phyloP scores from a whole-genome alignment of 2,888 invertebrate species.

The Alsophila aescularia region DNA sequence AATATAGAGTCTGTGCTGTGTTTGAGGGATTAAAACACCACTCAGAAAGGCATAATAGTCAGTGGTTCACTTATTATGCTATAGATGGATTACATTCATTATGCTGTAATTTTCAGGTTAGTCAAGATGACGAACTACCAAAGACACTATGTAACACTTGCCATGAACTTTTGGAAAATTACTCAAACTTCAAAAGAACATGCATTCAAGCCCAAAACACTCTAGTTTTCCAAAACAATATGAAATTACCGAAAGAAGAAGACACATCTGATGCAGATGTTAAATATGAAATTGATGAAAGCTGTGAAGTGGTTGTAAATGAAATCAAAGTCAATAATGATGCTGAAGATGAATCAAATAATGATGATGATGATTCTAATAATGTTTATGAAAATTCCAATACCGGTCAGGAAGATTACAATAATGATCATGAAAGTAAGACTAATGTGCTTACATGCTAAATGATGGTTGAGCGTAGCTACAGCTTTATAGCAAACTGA shows the following conservation, averaged over 20 bases:
- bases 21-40: no score
- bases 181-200: constrained; percentile 66
- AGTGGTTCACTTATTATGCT: no score
- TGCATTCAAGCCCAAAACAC: constrained; percentile 69
- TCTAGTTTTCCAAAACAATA: constrained; percentile 45
- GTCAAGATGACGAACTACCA: constrained; percentile 61
- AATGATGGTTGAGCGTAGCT: not conserved
- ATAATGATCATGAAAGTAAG: not conserved
- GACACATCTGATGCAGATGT: not conserved
- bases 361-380: not conserved
- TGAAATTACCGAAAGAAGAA: constrained; percentile 38
- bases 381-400: not conserved
- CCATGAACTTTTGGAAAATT: constrained; percentile 59
- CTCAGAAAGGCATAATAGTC: no score
- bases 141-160: constrained; percentile 68
- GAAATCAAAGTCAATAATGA: constrained; percentile 36
- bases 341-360: not conserved
- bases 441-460: not conserved
- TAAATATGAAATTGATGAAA: constrained; percentile 11
- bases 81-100: no score
- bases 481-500: not conserved
- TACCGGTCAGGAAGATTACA: not conserved
- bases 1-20: no score
- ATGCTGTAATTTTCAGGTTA: constrained; percentile 50
- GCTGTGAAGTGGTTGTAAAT: constrained; percentile 12